Evolutionary conservation across 2,113 vertebrate species (phyloP).

Genomic region (Peromyscus californicus): DNA sequence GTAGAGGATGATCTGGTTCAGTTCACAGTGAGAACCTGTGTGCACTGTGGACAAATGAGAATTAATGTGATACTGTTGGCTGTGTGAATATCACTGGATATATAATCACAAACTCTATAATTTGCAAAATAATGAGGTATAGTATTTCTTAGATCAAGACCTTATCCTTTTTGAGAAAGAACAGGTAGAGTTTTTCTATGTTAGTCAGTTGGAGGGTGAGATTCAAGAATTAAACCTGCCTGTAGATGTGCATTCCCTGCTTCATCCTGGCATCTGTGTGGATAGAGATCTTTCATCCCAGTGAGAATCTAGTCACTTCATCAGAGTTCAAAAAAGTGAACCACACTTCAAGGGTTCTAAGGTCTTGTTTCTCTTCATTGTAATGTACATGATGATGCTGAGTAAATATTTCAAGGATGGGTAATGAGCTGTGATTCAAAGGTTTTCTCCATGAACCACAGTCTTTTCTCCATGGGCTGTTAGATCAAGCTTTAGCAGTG

Average conservation of each 20-base stretch:
- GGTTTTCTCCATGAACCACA: no score
- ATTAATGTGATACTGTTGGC: not conserved
- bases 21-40: not conserved
- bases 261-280: not conserved
- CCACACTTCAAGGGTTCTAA: not conserved
- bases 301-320: not conserved
- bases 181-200: not conserved
- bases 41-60: no score
- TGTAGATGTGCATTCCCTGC: not conserved
- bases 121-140: not conserved
- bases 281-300: not conserved
- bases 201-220: not conserved
- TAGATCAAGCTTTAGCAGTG: not conserved
- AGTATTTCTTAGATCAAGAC: not conserved
- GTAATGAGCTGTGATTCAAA: not conserved
- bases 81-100: not conserved
- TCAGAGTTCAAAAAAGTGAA: not conserved
- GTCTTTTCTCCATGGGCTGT: no score
- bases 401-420: not conserved
- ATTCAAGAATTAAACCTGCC: not conserved
- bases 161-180: not conserved
- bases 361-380: not conserved
- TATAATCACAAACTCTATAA: not conserved
- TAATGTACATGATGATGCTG: not conserved
- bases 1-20: not conserved